Percentiles rank a stretch among this genome's conserved stretches.
phyloP scores from a whole-genome alignment of 2,888 invertebrate genomes.

The Drosophila leonis region DNA sequence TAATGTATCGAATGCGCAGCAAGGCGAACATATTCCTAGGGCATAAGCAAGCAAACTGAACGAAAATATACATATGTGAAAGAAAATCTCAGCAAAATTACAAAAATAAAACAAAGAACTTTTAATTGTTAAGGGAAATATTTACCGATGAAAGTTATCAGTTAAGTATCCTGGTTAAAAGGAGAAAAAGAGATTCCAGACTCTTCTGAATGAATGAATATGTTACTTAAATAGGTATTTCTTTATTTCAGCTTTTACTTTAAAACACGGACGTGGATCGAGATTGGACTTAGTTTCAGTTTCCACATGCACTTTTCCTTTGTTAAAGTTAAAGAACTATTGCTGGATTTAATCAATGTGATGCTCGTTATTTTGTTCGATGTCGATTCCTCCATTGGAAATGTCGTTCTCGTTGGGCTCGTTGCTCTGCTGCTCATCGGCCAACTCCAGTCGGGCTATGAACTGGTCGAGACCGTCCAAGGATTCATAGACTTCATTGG shows the following conservation, averaged over 20 bases:
- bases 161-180: background rate
- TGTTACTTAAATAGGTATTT: too few species aligned
- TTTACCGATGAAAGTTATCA: too few species aligned
- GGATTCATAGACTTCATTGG: constrained; percentile 39
- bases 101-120: background rate
- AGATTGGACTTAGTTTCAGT: too few species aligned
- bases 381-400: constrained; percentile 15
- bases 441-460: constrained; percentile 42
- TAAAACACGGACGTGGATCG: too few species aligned
- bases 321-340: background rate
- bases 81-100: constrained; percentile 28
- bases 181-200: too few species aligned
- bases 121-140: too few species aligned
- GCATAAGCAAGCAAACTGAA: constrained; percentile 30
- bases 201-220: too few species aligned
- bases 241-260: too few species aligned
- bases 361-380: background rate
- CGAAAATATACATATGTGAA: constrained; percentile 24
- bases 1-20: constrained; percentile 21
- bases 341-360: background rate
- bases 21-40: constrained; percentile 47
- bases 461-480: constrained; percentile 64
- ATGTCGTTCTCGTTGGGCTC: constrained; percentile 6
- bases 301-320: too few species aligned
- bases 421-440: background rate